Evolutionary conservation across 2,888 invertebrate species (phyloP), one percentile per base, ranked within the genome.

Genomic region (Steinernema carpocapsae): DNA sequence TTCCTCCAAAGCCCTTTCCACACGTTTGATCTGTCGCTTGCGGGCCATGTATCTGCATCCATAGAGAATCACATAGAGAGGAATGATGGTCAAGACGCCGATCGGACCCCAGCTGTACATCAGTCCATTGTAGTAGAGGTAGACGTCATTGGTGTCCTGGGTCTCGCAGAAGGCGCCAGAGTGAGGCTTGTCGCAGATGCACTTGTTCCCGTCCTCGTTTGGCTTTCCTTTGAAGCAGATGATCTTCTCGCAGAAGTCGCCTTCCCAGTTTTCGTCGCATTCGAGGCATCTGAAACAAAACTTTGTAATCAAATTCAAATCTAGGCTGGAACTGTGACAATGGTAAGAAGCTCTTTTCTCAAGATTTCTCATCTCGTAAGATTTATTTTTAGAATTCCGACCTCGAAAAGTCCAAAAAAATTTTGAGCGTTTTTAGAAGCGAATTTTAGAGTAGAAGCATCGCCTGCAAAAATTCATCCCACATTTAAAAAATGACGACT

Each of bases 91-190:
- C 24, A 77, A 32, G 0, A 71, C 74, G 24, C 77, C 77, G 19
- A 77, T 26, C 52, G 77, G 77, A 17, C 77, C 77, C 37, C 42
- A 64, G 17, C 42, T 45, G 37, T 74, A 75, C 22, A 80, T 78
- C 70, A 72, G 37, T 46, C 32, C 37, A 52, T 80, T 80, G 74
- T 80, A 80, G 72, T 72, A 73, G 42, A 75, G 45, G 43, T 80
- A 80, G 42, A 80, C 80, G 51, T 80, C 80, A 17, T 74, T 72
- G 4, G 77, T 80, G 45, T 70, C 59, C 24, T 80, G 73, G 32
- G 64, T 59, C 17, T 71, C 72, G 56, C 80, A 80, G 59, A 77
- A 74, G 22, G 29, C 22, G 6, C 80, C 80, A 1, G 80, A 76
- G 56, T 56, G 80, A 0, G 80, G 80, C n/a, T 56, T 71, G 1